Conservation (phyloP, 2,113 vertebrate genomes). For the Oxyura jamaicensis region DNA sequence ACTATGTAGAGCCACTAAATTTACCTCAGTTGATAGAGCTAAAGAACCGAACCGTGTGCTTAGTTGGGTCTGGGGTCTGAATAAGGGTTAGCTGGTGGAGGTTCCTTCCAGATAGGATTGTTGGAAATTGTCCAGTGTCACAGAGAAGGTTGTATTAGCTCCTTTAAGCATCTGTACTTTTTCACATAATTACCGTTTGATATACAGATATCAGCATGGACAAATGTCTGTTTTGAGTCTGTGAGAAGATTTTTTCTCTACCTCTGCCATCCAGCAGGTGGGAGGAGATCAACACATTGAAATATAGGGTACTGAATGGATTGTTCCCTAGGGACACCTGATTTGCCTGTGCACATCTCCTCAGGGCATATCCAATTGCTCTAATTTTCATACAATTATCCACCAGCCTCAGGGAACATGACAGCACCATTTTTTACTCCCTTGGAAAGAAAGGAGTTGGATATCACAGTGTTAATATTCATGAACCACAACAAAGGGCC, state of each 20-base stretch:
- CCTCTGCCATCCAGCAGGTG: slow-evolving; percentile 19
- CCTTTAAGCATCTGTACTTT: not conserved
- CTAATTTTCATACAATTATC: not conserved
- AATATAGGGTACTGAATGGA: not conserved
- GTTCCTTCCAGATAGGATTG: not conserved
- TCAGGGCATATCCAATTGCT: not conserved
- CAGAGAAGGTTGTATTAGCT: not conserved
- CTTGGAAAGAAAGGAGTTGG: not conserved
- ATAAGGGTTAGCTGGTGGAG: not conserved
- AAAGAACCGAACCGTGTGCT: not conserved
- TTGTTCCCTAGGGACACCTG: not conserved
- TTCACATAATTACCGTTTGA: not conserved
- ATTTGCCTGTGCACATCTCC: not conserved
- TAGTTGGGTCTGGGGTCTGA: not conserved
- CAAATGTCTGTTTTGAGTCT: not conserved
- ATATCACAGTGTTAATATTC: not conserved
- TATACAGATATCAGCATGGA: not conserved
- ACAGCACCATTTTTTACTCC: not conserved
- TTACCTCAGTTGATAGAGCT: not conserved
- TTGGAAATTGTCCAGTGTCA: not conserved
- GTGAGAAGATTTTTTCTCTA: not conserved
- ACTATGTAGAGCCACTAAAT: not conserved
- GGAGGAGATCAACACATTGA: not conserved
- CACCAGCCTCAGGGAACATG: not conserved
- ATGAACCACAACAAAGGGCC: not conserved